Evolutionary conservation across 2,888 invertebrate genomes (phyloP).

Genomic region (Phymatocera aterrima): DNA sequence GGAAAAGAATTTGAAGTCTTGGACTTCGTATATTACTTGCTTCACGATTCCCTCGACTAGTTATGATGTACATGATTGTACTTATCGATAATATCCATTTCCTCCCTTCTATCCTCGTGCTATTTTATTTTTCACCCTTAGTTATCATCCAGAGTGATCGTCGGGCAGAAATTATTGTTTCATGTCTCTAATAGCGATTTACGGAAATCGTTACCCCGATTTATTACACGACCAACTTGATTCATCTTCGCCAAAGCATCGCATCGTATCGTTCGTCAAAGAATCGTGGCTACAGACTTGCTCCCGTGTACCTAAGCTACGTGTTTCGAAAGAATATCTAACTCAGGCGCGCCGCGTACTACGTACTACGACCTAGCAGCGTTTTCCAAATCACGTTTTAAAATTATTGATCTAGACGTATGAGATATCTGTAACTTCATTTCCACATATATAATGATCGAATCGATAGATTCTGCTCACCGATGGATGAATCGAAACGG

Average conservation of each 20-base stretch:
- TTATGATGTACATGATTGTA: neutral
- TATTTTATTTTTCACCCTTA: conserved; percentile 22
- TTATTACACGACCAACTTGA: neutral
- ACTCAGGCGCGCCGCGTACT: too few species aligned
- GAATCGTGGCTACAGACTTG: conserved; percentile 25
- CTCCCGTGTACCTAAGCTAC: neutral
- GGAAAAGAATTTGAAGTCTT: too few species aligned
- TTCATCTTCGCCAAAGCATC: conserved; percentile 11
- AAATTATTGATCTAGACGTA: neutral
- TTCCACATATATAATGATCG: too few species aligned
- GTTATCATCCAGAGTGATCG: neutral
- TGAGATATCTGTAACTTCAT: too few species aligned
- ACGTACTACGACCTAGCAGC: neutral
- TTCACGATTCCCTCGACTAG: neutral
- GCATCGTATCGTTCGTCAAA: neutral
- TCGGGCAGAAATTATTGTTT: conserved; percentile 16
- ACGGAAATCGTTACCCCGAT: conserved; percentile 22
- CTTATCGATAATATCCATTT: neutral
- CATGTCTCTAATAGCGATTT: conserved; percentile 20
- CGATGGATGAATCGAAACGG: too few species aligned
- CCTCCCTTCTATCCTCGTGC: neutral
- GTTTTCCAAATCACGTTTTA: neutral
- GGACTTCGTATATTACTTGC: too few species aligned
- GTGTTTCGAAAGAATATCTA: neutral
- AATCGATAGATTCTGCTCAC: too few species aligned